phyloP scores from a whole-genome alignment of 2,888 invertebrate genomes.

The Noctua pronuba region DNA sequence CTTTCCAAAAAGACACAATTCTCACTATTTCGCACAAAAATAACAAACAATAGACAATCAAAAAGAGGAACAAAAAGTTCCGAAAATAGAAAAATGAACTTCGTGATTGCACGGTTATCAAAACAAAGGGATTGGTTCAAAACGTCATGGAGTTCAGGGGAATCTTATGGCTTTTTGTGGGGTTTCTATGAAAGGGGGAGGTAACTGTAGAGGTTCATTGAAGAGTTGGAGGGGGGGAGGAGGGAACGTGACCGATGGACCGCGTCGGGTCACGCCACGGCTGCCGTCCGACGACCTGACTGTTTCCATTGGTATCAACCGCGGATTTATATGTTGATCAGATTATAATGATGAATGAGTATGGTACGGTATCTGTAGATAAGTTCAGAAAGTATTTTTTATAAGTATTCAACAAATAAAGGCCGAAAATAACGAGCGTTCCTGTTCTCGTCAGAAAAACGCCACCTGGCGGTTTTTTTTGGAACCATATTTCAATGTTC shows the following conservation, averaged over 20 bases:
- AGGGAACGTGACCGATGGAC: conserved; percentile 77
- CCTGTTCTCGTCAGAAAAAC: background rate
- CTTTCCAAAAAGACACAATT: conserved; percentile 38
- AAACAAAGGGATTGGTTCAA: conserved; percentile 68
- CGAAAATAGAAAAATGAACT: conserved; percentile 47
- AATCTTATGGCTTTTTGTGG: conserved; percentile 65
- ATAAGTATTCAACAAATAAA: background rate
- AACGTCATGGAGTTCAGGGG: conserved; percentile 65
- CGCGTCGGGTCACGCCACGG: conserved; percentile 83
- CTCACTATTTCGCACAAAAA: conserved; percentile 42
- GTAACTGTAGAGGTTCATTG: conserved; percentile 79
- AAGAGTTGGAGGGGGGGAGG: conserved; percentile 71
- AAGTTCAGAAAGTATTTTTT: background rate
- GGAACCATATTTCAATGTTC: background rate
- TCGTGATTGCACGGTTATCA: conserved; percentile 86
- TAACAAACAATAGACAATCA: conserved; percentile 47
- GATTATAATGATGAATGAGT: background rate
- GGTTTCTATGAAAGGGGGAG: conserved; percentile 67
- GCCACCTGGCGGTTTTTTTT: conserved; percentile 37
- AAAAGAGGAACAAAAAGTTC: conserved; percentile 27
- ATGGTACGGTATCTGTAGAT: background rate
- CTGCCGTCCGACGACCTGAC: conserved; percentile 72
- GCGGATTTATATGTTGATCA: background rate
- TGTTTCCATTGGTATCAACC: conserved; percentile 73
- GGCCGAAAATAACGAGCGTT: background rate